Percentiles rank a stretch among this genome's conserved stretches.
Evolutionary conservation across 2,113 vertebrate species (phyloP).

Genomic region (Cynoglossus semilaevis): DNA sequence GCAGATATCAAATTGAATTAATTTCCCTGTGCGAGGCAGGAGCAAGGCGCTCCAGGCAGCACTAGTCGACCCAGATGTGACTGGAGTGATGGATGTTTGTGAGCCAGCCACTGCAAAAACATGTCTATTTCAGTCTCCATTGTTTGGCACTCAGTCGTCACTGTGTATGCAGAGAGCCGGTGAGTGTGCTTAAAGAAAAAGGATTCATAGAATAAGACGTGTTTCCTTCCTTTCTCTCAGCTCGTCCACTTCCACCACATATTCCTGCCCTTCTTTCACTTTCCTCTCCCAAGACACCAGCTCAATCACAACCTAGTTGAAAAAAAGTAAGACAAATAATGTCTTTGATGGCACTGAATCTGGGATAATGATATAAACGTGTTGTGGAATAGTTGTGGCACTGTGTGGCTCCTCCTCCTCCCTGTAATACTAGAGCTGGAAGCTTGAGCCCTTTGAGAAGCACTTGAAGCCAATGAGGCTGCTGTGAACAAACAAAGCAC

Average conservation of each 20-base stretch:
- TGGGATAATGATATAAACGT: background rate
- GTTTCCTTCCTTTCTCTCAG: slow-evolving; percentile 65
- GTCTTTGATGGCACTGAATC: slow-evolving; percentile 14
- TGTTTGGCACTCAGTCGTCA: slow-evolving; percentile 65
- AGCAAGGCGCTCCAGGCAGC: slow-evolving; percentile 24
- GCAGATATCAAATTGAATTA: slow-evolving; percentile 6
- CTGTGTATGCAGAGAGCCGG: slow-evolving; percentile 49
- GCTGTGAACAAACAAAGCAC: slow-evolving; percentile 42
- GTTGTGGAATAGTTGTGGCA: slow-evolving; percentile 35
- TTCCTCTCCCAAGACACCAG: slow-evolving; percentile 18
- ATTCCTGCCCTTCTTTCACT: slow-evolving; percentile 39
- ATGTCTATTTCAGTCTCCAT: slow-evolving; percentile 70
- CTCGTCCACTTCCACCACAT: slow-evolving; percentile 53
- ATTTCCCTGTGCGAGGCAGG: background rate
- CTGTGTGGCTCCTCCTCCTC: slow-evolving; percentile 33
- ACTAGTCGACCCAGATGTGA: slow-evolving; percentile 53
- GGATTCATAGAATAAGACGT: slow-evolving; percentile 16
- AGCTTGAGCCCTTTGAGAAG: slow-evolving; percentile 33
- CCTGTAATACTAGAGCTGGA: slow-evolving; percentile 37
- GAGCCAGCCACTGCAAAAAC: slow-evolving; percentile 52
- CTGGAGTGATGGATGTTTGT: slow-evolving; percentile 52
- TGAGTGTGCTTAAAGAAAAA: slow-evolving; percentile 45
- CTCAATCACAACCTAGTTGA: slow-evolving; percentile 14
- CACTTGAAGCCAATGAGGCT: slow-evolving; percentile 50
- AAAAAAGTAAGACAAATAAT: slow-evolving; percentile 46